Conservation (phyloP, 1,140 invertebrate species). For the Drosophila equinoxialis region DNA sequence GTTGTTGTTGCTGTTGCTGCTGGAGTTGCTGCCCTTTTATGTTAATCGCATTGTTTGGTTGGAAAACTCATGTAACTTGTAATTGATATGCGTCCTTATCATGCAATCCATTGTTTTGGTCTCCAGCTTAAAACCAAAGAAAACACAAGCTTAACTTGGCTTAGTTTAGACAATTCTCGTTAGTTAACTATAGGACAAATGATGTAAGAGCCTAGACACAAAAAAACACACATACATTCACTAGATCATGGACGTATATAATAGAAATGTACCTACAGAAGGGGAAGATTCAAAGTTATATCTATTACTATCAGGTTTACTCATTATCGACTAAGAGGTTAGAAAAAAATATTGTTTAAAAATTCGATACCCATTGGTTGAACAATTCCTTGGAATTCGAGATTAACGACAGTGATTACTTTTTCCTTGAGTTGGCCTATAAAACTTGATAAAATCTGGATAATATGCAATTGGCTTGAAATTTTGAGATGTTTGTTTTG, state of each 20-base stretch:
- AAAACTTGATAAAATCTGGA: no score
- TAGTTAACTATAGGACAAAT: constrained; percentile 1
- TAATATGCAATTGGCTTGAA: no score
- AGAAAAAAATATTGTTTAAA: no score
- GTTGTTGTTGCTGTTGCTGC: constrained; percentile 45
- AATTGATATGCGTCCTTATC: constrained; percentile 80
- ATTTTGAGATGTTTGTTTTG: no score
- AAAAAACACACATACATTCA: background rate
- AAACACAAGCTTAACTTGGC: constrained; percentile 18
- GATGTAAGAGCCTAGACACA: background rate
- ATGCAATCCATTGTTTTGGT: constrained; percentile 68
- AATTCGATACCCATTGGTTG: no score
- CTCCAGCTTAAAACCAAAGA: constrained; percentile 7
- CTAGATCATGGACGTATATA: background rate
- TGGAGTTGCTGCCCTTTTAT: constrained; percentile 71
- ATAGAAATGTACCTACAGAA: no score
- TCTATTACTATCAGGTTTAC: no score
- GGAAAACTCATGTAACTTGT: constrained; percentile 72
- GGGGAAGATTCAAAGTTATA: no score
- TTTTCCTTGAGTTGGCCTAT: no score
- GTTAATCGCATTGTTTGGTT: constrained; percentile 67
- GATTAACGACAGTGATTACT: no score
- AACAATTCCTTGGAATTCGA: no score
- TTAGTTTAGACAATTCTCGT: constrained; percentile 11
- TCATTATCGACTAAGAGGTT: no score